Evolutionary conservation across 2,113 vertebrate species (phyloP), one percentile per base, ranked within the genome.

Genomic region (Sander vitreus): DNA sequence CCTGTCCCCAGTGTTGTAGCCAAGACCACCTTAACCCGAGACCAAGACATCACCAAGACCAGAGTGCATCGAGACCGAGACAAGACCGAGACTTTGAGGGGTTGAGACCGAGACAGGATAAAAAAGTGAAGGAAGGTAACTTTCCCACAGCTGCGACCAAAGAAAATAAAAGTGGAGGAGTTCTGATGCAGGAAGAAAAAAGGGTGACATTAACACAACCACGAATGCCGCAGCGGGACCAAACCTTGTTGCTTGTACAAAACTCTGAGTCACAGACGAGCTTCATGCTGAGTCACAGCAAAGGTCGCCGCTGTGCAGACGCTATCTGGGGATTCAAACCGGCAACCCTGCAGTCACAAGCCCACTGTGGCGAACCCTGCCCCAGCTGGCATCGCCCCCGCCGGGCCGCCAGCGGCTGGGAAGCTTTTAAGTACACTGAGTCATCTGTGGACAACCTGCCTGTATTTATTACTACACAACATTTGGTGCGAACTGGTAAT

Each of bases 311-410:
- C 76, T 36, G 73, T 60, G 77, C 71, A 76, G 72, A 80, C 71
- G 6, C 59, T 60, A 6, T 51, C 64, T 43, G 69, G 85, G 88
- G 88, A 83, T 57, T 86, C 76, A 80, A 88, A 89, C 90, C 76
- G 19, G 58, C 85, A 77, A 86, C 88, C 63, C 0, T 1, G 58
- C 18, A 0, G 59, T 51, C 76, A 73, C 45, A 27, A 63, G 79
- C 70, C 77, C 72, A 64, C 79, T 3, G 57, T 4, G 1, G 13
- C 30, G 76, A 80, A 80, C 76, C 85, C 2, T 33, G 6, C 6
- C 5, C 33, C 33, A 6, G 33, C 33, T 33, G 33, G 33, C 33
- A 4, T 33, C 76, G 47, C 81, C 85, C 47, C 65, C 66, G 36
- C 78, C 6, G 14, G 45, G 6, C 66, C 16, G 14, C 30, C 47